Evolutionary conservation across 2,888 invertebrate species (phyloP).

Genomic region (Epinotia demarniana): DNA sequence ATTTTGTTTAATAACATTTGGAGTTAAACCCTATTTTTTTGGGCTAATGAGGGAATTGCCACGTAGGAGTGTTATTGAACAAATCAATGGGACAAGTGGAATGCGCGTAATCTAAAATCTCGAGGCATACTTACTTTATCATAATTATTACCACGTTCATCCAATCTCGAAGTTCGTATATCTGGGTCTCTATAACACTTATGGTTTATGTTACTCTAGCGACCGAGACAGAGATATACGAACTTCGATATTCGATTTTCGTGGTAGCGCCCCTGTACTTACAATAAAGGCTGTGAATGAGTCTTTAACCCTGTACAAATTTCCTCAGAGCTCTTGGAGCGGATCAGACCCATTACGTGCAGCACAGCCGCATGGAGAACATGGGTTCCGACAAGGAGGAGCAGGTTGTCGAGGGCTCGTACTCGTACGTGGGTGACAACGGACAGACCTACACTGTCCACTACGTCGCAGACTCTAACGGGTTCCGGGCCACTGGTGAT

Average conservation of each 20-base stretch:
- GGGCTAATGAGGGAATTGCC: too few species aligned
- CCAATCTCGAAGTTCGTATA: too few species aligned
- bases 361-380: constrained; percentile 84
- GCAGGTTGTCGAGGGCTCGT: constrained; percentile 86
- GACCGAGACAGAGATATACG: too few species aligned
- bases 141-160: background rate
- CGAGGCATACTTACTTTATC: too few species aligned
- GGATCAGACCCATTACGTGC: constrained; percentile 82
- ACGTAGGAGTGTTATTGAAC: background rate
- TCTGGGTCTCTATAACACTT: too few species aligned
- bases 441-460: constrained; percentile 86
- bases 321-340: constrained; percentile 77
- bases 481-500: constrained; percentile 90
- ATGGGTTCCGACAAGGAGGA: constrained; percentile 84
- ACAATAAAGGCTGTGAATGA: too few species aligned
- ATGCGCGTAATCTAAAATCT: background rate
- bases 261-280: too few species aligned
- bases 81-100: background rate
- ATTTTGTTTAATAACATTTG: background rate
- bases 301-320: constrained; percentile 12
- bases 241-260: too few species aligned
- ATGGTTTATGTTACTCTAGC: too few species aligned
- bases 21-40: background rate
- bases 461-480: constrained; percentile 90
- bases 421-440: constrained; percentile 86